phyloP scores from a whole-genome alignment of 1,140 invertebrate species.

The Ooceraea biroi region DNA sequence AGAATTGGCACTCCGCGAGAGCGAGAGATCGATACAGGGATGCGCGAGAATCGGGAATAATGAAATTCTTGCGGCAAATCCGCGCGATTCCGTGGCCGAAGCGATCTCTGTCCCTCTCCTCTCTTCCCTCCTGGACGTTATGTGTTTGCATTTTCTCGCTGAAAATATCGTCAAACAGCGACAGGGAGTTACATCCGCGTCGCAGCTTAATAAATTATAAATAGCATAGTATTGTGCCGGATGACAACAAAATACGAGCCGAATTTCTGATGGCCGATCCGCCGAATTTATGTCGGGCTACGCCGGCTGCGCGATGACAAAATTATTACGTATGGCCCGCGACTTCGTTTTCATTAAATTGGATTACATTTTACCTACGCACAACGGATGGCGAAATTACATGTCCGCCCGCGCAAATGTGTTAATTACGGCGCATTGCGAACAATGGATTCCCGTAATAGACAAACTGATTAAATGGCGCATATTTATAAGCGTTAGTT shows the following conservation, averaged over 20 bases:
- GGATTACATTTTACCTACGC: constrained; percentile 55
- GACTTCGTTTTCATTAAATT: constrained; percentile 62
- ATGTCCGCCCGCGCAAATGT: constrained; percentile 41
- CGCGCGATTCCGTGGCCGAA: neutral
- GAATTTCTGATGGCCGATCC: constrained; percentile 54
- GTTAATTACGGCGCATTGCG: constrained; percentile 55
- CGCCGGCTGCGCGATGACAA: constrained; percentile 33
- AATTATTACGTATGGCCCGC: constrained; percentile 50
- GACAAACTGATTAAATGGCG: constrained; percentile 57
- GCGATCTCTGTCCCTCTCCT: neutral
- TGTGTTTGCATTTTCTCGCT: constrained; percentile 31
- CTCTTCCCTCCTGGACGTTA: neutral
- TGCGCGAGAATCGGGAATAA: constrained; percentile 10
- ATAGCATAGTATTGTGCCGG: constrained; percentile 32
- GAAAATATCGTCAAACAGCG: constrained; percentile 9
- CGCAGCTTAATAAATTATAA: constrained; percentile 52
- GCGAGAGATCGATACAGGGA: constrained; percentile 26
- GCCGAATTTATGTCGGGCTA: constrained; percentile 26
- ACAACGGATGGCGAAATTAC: constrained; percentile 51
- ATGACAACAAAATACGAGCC: constrained; percentile 39
- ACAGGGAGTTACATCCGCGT: neutral
- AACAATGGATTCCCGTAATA: constrained; percentile 57
- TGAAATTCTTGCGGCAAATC: constrained; percentile 46
- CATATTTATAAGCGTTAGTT: constrained; percentile 58
- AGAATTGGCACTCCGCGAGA: constrained; percentile 17